Evolutionary conservation across 2,888 invertebrate genomes (phyloP).

Genomic region (Myopa testacea): DNA sequence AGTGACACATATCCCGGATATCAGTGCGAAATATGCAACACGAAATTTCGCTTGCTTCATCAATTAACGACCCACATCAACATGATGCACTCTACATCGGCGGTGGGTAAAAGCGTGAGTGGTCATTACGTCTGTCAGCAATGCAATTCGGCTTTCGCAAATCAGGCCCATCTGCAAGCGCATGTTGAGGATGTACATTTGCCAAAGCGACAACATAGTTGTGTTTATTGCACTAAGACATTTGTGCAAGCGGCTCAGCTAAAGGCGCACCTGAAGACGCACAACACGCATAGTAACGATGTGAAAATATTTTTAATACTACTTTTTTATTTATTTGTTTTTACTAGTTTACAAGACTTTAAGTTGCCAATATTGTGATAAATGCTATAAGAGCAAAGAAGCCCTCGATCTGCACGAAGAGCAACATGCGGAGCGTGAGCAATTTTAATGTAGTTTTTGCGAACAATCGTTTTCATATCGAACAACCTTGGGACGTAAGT

Average conservation of each 20-base stretch:
- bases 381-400: slow-evolving; percentile 40
- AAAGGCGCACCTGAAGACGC: slow-evolving; percentile 45
- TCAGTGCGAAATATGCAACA: slow-evolving; percentile 46
- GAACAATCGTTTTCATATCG: slow-evolving; percentile 45
- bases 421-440: slow-evolving; percentile 43
- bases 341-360: slow-evolving; percentile 42
- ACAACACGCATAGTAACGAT: slow-evolving; percentile 31
- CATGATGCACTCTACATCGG: background rate
- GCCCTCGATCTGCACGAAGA: slow-evolving; percentile 43
- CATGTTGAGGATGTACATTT: slow-evolving; percentile 43
- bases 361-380: slow-evolving; percentile 47
- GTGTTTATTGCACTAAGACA: slow-evolving; percentile 45
- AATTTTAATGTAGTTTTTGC: slow-evolving; percentile 48
- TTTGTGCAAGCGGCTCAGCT: slow-evolving; percentile 42
- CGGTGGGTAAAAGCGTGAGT: background rate
- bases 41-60: slow-evolving; percentile 41
- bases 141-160: slow-evolving; percentile 42
- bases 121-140: slow-evolving; percentile 41
- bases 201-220: slow-evolving; percentile 37
- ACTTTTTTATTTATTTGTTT: background rate
- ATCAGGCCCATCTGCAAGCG: slow-evolving; percentile 36
- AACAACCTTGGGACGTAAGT: slow-evolving; percentile 44
- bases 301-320: background rate
- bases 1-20: slow-evolving; percentile 35
- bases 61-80: slow-evolving; percentile 46